These are phyloP conservation scores for Pollenia amentaria DNA, from an alignment of 2,888 invertebrate species.

Conservation along the genomic window DNA sequence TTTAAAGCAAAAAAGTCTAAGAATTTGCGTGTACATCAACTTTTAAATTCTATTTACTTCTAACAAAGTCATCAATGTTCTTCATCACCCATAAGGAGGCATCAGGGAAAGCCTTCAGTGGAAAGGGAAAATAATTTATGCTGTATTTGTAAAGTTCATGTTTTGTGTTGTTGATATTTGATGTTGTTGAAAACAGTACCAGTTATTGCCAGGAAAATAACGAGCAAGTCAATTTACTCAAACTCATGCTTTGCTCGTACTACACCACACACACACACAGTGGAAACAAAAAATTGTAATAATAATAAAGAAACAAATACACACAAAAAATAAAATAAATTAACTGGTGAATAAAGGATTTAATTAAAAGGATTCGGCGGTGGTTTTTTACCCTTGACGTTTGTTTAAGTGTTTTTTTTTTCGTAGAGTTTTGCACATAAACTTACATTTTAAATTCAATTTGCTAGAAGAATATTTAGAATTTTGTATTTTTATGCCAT, in stretches of 20 bases:
- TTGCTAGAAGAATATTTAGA: slow-evolving; percentile 18
- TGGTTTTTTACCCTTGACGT: slow-evolving; percentile 33
- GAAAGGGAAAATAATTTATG: slow-evolving; percentile 49
- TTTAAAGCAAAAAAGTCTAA: neutral
- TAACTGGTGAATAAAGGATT: slow-evolving; percentile 68
- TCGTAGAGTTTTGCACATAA: neutral
- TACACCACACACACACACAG: too few relatives aligned
- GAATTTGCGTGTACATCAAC: neutral
- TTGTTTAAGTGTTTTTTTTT: slow-evolving; percentile 14
- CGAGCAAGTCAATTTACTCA: slow-evolving; percentile 17
- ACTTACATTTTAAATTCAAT: slow-evolving; percentile 58
- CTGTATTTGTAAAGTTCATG: slow-evolving; percentile 49
- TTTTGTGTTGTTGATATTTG: slow-evolving; percentile 43
- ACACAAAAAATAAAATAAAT: slow-evolving; percentile 65
- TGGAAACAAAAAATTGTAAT: neutral
- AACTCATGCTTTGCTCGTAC: neutral
- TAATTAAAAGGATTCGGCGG: slow-evolving; percentile 63
- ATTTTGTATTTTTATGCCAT: slow-evolving; percentile 26
- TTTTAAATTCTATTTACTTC: slow-evolving; percentile 21
- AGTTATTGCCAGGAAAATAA: slow-evolving; percentile 39
- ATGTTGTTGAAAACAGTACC: slow-evolving; percentile 31
- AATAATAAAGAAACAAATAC: slow-evolving; percentile 41
- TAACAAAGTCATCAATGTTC: slow-evolving; percentile 68
- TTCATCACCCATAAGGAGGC: neutral
- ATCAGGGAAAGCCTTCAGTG: neutral